Conservation (phyloP, 2,888 invertebrate species). For the Ischnura elegans region DNA sequence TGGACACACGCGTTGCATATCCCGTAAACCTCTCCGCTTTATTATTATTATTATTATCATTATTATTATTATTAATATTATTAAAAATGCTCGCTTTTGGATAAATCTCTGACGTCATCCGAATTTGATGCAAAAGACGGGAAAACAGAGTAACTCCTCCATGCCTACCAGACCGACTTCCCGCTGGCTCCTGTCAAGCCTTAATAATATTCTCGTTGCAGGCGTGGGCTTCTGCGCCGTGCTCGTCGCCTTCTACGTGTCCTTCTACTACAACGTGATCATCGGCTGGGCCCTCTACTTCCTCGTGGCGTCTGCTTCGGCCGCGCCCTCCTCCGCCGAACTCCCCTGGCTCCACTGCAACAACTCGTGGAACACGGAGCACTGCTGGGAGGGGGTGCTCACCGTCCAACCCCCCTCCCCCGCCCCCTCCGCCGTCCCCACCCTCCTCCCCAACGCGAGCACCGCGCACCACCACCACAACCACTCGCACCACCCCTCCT, state of each 20-base stretch:
- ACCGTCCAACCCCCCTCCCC: conserved; percentile 47
- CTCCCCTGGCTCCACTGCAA: conserved; percentile 91
- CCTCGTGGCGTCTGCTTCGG: conserved; percentile 83
- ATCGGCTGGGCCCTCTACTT: conserved; percentile 92
- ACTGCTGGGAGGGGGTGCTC: conserved; percentile 82
- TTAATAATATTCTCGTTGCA: conserved; percentile 75
- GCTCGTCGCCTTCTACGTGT: conserved; percentile 88
- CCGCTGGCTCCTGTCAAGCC: no score
- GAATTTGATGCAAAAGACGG: no score
- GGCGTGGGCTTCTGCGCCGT: conserved; percentile 90
- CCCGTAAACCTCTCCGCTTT: no score
- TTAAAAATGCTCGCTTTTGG: no score
- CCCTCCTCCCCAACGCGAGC: conserved; percentile 61
- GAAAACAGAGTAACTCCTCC: no score
- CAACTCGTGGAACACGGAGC: conserved; percentile 89
- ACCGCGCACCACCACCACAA: conserved; percentile 17
- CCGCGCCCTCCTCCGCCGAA: conserved; percentile 80
- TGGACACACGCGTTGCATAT: no score
- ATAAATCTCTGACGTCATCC: no score
- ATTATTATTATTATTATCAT: no score
- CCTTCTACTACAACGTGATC: conserved; percentile 92
- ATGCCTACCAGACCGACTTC: no score
- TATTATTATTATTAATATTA: no score
- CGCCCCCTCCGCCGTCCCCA: conserved; percentile 71
- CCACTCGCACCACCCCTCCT: neutral